A percentile compares a stretch with the other conserved stretches of the same genome.
These are phyloP conservation scores for Amniataba percoides DNA, from an alignment of 2,797 vertebrate species.

Conservation along the genomic window DNA sequence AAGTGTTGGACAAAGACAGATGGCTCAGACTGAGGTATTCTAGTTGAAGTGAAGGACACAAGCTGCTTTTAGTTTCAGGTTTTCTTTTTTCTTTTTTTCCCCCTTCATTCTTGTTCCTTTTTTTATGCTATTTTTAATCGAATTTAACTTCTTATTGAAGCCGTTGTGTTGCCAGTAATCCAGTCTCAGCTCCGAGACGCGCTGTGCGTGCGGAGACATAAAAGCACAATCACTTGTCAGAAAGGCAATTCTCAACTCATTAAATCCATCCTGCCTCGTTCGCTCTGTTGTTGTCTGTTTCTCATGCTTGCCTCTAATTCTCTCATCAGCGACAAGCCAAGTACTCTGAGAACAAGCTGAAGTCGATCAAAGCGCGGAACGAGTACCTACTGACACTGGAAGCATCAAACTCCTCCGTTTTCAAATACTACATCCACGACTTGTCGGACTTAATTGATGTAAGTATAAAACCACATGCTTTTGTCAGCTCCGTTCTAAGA, in stretches of 20 bases:
- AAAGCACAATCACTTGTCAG: conserved; percentile 64
- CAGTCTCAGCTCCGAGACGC: conserved; percentile 24
- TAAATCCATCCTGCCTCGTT: conserved; percentile 50
- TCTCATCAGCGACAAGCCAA: conserved; percentile 94
- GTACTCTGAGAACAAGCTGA: conserved; percentile 99
- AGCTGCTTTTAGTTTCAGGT: conserved; percentile 46
- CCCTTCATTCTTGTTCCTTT: conserved; percentile 24
- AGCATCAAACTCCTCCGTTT: conserved; percentile 96
- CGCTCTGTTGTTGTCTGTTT: conserved; percentile 48
- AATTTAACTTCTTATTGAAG: conserved; percentile 37
- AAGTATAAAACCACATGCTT: conserved; percentile 83
- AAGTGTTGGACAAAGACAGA: conserved; percentile 49
- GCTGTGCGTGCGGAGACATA: conserved; percentile 43
- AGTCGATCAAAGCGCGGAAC: conserved; percentile 98
- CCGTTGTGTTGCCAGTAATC: conserved; percentile 52
- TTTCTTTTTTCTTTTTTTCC: neutral
- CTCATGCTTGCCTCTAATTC: conserved; percentile 59
- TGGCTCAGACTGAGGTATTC: conserved; percentile 23
- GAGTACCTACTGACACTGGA: conserved; percentile 98
- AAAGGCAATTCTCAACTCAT: conserved; percentile 58
- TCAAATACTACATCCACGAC: conserved; percentile 99
- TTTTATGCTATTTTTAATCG: conserved; percentile 45
- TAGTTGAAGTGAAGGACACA: conserved; percentile 40
- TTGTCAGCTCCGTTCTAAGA: conserved; percentile 21
- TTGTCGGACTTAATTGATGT: conserved; percentile 98